Conservation (phyloP, 2,888 invertebrate genomes). For the Thereva nobilitata region DNA sequence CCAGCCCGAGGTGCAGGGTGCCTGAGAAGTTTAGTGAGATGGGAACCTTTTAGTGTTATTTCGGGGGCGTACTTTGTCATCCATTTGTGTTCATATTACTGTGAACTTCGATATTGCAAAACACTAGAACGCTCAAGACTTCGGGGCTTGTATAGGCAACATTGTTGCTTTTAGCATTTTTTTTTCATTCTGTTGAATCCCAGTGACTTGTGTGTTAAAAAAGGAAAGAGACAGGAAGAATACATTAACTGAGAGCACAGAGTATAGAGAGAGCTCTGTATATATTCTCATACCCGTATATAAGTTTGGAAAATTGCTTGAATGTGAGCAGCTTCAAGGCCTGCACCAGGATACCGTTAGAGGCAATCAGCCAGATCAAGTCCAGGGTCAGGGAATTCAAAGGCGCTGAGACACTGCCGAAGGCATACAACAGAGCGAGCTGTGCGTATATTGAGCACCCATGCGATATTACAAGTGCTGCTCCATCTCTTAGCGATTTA, state of each 20-base stretch:
- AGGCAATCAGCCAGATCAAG: constrained; percentile 11
- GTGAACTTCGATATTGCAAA: background rate
- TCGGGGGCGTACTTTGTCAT: no score
- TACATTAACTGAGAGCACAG: background rate
- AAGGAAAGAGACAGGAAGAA: background rate
- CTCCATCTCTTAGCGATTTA: no score
- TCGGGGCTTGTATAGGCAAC: constrained; percentile 1
- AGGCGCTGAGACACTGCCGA: background rate
- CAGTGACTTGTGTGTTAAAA: constrained; percentile 6
- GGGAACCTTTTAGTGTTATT: no score
- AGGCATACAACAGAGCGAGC: background rate
- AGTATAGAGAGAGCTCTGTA: background rate
- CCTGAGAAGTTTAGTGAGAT: no score
- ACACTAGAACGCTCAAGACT: background rate
- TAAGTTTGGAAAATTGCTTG: constrained; percentile 15
- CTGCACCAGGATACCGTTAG: constrained; percentile 6
- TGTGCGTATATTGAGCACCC: background rate
- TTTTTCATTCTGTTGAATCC: constrained; percentile 7
- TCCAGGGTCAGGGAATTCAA: constrained; percentile 24
- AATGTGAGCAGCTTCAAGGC: constrained; percentile 4
- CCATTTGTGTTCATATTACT: background rate
- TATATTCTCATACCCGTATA: background rate
- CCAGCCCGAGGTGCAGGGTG: no score
- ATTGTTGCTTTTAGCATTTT: constrained; percentile 18
- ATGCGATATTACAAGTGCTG: background rate